These are phyloP conservation scores for Helleia helle DNA, from an alignment of 2,888 invertebrate genomes.

Conservation along the genomic window DNA sequence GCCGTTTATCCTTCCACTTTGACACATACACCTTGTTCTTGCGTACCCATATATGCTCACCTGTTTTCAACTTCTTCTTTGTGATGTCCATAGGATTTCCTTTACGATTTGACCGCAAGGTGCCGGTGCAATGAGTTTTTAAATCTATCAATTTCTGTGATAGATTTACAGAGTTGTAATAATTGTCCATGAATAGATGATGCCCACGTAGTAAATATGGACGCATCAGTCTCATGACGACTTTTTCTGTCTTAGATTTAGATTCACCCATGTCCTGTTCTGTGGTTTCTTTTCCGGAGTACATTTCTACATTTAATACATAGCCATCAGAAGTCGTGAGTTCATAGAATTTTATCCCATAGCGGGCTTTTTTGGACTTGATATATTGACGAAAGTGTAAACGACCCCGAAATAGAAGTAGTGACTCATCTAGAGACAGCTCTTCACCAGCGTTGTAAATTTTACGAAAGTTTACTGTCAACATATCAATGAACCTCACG, in stretches of 20 bases:
- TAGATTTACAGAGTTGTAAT: slow-evolving; percentile 20
- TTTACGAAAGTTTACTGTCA: slow-evolving; percentile 6
- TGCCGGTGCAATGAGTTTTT: slow-evolving; percentile 21
- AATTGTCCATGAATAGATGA: slow-evolving; percentile 23
- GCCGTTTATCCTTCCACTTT: slow-evolving; percentile 1
- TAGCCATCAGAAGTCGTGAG: slow-evolving; percentile 25
- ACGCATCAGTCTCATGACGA: slow-evolving; percentile 19
- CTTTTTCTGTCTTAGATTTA: slow-evolving; percentile 18
- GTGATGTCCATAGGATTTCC: neutral
- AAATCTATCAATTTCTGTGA: slow-evolving; percentile 20
- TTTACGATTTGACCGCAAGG: slow-evolving; percentile 20
- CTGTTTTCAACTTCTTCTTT: slow-evolving; percentile 4
- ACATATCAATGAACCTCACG: slow-evolving; percentile 2
- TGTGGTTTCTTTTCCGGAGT: neutral
- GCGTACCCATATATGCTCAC: slow-evolving; percentile 1
- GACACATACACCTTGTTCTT: neutral
- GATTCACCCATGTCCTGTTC: slow-evolving; percentile 5
- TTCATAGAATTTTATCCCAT: slow-evolving; percentile 27
- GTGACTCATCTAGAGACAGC: neutral
- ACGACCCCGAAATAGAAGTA: neutral
- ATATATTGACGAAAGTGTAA: neutral
- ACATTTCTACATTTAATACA: slow-evolving; percentile 22
- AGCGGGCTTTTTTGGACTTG: slow-evolving; percentile 16
- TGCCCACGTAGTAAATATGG: slow-evolving; percentile 24
- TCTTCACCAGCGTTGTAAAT: slow-evolving; percentile 1